Base-by-base conservation (phyloP, 1,140 invertebrate species). In the Pantala flavescens region DNA sequence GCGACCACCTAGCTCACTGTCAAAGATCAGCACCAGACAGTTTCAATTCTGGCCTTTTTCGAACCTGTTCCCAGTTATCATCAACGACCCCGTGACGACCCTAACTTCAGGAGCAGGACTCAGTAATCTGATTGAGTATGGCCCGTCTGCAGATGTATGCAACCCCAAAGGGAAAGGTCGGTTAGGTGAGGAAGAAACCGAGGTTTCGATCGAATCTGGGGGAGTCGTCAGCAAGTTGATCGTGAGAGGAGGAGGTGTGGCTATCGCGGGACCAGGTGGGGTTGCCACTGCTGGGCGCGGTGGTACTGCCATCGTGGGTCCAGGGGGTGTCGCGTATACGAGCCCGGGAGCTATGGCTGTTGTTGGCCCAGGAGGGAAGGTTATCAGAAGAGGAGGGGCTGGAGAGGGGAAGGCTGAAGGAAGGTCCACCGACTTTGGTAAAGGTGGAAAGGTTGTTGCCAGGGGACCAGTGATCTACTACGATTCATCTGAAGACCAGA, bases 231-330 rank as follows among this genome's bases (percentile, higher is more conserved):
- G 89, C 75, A 85, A 84, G 76, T 77, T 91, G 11, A 88, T 86
- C 79, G 89, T 91, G 11, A 83, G 87, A 72, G 86, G 86, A 80
- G 90, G 90, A 10, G 90, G 90, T 19, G 89, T 91, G 0, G 90
- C 90, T 0, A 91, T 91, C 28, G 90, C 90, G 0, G 90, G 90
- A 0, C 90, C 90, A 0, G 89, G 89, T 11, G 90, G 90, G 71
- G 88, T 90, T 55, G 90, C 90, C 0, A 90, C 89, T 1, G 89
- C 90, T 0, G 90, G 89, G 10, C 87, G 85, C 76, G 90, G 90
- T 2, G 90, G 90, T 10, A 90, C 89, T 0, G 90, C 90, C 0
- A 90, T 91, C 63, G 90, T 91, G 0, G 90, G 90, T 7, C 89
- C 90, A 9, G 89, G 88, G 12, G 90, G 90, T 0, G 84, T 89